Evolutionary conservation across 2,888 invertebrate genomes (phyloP).

Genomic region (Cylindroiulus punctatus): DNA sequence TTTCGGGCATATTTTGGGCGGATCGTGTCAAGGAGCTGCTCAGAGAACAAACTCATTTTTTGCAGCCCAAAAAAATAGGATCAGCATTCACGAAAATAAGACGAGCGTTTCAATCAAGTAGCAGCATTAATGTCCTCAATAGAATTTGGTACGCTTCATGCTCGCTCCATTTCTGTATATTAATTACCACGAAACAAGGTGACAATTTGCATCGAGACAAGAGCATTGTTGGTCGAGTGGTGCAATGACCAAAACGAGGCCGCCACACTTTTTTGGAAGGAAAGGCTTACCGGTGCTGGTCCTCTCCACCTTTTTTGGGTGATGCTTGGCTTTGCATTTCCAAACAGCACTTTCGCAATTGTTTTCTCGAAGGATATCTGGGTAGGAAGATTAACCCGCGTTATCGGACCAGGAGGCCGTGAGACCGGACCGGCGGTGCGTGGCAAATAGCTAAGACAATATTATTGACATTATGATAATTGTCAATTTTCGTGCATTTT

Average conservation of each 20-base stretch:
- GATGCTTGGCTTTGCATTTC: no score
- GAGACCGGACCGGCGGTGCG: neutral
- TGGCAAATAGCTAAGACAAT: neutral
- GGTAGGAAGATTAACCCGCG: neutral
- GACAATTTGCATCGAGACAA: constrained; percentile 23
- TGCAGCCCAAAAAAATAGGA: neutral
- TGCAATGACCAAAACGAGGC: constrained; percentile 38
- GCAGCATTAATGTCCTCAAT: constrained; percentile 38
- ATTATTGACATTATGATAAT: constrained; percentile 29
- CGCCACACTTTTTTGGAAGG: neutral
- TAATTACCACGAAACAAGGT: constrained; percentile 38
- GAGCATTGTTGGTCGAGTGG: constrained; percentile 27
- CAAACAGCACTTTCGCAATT: neutral
- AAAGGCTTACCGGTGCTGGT: neutral
- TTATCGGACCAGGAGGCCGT: neutral
- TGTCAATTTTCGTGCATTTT: neutral
- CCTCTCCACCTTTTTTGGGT: neutral
- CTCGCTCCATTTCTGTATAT: constrained; percentile 25
- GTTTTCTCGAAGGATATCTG: neutral
- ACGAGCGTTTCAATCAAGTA: constrained; percentile 36
- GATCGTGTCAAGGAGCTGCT: constrained; percentile 37
- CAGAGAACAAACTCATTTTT: constrained; percentile 23
- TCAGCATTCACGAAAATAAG: constrained; percentile 37
- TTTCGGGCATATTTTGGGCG: constrained; percentile 37
- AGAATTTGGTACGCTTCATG: constrained; percentile 42